phyloP scores from a whole-genome alignment of 2,888 invertebrate species.

The Coelinius sp. region DNA sequence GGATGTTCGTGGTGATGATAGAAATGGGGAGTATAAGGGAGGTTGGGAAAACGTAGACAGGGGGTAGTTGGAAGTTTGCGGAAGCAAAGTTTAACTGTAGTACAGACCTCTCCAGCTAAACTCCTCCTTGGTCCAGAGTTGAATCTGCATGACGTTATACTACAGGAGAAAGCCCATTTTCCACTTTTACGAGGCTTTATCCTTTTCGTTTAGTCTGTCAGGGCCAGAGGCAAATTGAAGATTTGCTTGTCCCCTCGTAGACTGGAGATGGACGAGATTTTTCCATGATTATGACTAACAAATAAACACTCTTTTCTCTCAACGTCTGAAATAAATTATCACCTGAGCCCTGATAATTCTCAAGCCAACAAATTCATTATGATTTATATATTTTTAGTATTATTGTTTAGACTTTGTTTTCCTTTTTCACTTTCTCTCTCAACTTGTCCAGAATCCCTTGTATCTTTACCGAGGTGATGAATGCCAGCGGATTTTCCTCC shows the following conservation, averaged over 20 bases:
- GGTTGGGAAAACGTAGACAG: neutral
- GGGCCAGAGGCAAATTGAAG: neutral
- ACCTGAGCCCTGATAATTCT: neutral
- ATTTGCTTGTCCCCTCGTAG: neutral
- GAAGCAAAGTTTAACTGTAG: conserved; percentile 35
- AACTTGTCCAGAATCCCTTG: neutral
- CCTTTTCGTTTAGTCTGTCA: neutral
- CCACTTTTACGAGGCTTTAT: no score
- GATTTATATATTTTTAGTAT: neutral
- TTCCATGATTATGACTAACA: neutral
- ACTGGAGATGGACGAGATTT: neutral
- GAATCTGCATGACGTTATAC: conserved; percentile 34
- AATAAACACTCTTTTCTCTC: neutral
- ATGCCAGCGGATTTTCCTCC: neutral
- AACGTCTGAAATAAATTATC: neutral
- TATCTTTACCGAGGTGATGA: neutral
- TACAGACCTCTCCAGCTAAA: conserved; percentile 31
- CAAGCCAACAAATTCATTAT: neutral
- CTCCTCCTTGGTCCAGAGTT: conserved; percentile 38
- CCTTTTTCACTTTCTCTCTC: no score
- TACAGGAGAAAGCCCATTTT: neutral
- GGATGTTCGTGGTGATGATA: neutral
- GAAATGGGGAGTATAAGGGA: neutral
- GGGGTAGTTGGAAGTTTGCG: conserved; percentile 33
- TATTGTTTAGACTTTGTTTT: neutral